Percentiles rank a stretch among this genome's conserved stretches.
These are phyloP conservation scores for Steromphala cineraria DNA, from an alignment of 2,888 invertebrate species.

Conservation along the genomic window DNA sequence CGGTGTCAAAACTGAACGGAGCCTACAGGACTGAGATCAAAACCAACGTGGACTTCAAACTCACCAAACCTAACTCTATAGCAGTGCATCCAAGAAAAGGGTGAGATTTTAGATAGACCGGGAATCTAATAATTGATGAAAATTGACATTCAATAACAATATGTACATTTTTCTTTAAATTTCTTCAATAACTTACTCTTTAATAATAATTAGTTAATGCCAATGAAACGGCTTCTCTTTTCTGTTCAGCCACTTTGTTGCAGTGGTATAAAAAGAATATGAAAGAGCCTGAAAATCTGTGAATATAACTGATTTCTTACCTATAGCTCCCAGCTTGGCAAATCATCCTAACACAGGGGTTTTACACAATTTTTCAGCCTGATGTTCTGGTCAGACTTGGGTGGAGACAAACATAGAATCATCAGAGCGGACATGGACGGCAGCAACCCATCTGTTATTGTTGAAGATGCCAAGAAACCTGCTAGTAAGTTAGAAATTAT, in stretches of 20 bases:
- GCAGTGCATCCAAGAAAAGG: constrained; percentile 83
- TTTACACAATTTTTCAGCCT: constrained; percentile 63
- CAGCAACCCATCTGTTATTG: constrained; percentile 62
- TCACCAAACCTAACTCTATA: constrained; percentile 78
- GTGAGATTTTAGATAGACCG: constrained; percentile 47
- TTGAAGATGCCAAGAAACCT: constrained; percentile 45
- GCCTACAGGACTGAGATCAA: constrained; percentile 80
- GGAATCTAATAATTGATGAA: too few species aligned
- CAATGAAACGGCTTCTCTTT: too few species aligned
- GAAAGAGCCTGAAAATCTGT: too few species aligned
- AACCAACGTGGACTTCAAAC: constrained; percentile 30
- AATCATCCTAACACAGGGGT: too few species aligned
- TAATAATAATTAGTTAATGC: too few species aligned
- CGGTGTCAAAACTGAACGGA: constrained; percentile 84
- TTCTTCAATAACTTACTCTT: too few species aligned
- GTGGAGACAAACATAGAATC: constrained; percentile 77
- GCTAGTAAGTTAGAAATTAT: constrained; percentile 49
- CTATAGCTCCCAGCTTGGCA: too few species aligned
- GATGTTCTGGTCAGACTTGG: constrained; percentile 80
- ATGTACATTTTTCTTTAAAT: too few species aligned
- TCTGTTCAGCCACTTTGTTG: too few species aligned
- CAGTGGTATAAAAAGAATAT: too few species aligned
- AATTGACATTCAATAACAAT: too few species aligned
- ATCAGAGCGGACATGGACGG: constrained; percentile 84
- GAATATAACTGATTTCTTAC: too few species aligned